Conservation (phyloP, 2,888 invertebrate species). For the Microctonus hyperodae region DNA sequence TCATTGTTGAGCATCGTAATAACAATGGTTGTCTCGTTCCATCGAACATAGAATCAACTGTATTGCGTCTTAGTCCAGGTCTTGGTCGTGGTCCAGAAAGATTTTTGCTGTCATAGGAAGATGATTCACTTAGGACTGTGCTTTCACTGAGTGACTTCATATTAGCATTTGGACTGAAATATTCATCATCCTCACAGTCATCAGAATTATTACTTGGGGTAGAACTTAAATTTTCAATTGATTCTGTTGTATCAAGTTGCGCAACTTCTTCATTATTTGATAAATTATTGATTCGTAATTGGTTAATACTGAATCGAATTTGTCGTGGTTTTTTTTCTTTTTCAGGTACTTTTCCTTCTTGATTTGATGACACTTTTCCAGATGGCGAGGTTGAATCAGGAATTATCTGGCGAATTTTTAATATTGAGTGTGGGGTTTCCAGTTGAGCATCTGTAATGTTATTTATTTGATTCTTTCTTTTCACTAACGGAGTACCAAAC, state of each 20-base stretch:
- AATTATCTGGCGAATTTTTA: slow-evolving; percentile 57
- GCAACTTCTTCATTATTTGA: slow-evolving; percentile 19
- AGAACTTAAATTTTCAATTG: slow-evolving; percentile 7
- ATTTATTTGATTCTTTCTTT: slow-evolving; percentile 45
- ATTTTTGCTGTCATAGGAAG: slow-evolving; percentile 30
- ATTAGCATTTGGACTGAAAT: slow-evolving; percentile 42
- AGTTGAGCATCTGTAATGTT: slow-evolving; percentile 19
- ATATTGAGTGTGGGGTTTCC: slow-evolving; percentile 58
- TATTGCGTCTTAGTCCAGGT: slow-evolving; percentile 50
- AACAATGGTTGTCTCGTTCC: slow-evolving; percentile 15
- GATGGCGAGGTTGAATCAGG: slow-evolving; percentile 48
- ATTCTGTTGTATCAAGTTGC: slow-evolving; percentile 18
- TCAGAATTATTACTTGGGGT: slow-evolving; percentile 20
- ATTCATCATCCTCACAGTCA: slow-evolving; percentile 39
- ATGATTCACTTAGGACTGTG: slow-evolving; percentile 42
- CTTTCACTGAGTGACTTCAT: slow-evolving; percentile 42
- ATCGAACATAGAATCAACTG: slow-evolving; percentile 27
- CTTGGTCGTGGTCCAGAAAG: slow-evolving; percentile 49
- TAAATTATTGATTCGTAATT: slow-evolving; percentile 2
- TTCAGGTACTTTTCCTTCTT: slow-evolving; percentile 32
- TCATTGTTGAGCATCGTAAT: slow-evolving; percentile 1
- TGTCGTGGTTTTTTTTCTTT: slow-evolving; percentile 48
- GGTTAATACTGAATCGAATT: slow-evolving; percentile 56
- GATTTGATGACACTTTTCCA: background rate
- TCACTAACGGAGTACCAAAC: slow-evolving; percentile 55